Base-by-base conservation (phyloP, 2,888 invertebrate species). In the Eulithis prunata region DNA sequence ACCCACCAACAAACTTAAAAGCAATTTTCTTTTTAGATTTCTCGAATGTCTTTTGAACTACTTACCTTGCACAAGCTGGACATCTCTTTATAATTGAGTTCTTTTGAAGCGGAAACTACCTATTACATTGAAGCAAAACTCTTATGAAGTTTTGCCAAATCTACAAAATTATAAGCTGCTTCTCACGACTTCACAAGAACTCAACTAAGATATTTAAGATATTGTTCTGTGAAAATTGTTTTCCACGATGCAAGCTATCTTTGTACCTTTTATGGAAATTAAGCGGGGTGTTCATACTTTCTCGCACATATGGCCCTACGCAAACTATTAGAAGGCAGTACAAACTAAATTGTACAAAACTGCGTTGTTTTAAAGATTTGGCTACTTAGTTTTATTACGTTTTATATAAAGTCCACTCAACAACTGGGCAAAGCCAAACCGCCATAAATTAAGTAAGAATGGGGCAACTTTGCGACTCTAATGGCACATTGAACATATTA, bases 401-500 rank as follows among this genome's bases (percentile, higher is more conserved):
- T 60, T 63, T 28, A 60, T 67, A 65, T 56, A 64, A 71, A 68
- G 63, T 67, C 41, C 41, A 47, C 21, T 53, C 43, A 54, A 55
- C 68, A 66, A 57, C 71, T 67, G 68, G 71, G 76, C 72, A 77
- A 81, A 75, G 77, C 76, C 74, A 73, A 73, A 71, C 78, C 68
- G 69, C 84, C 83, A 88, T 91, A 90, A 90, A 89, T 91, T 86
- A 84, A 75, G 76, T 82, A 84, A 83, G 84, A 88, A 91, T 84
- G 83, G 87, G 82, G 83, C 75, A 90, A 91, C 83, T 91, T 21
- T 90, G 84, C 83, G 87, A 85, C 85, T 87, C 79, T 88, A 89
- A 89, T 87, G 84, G 82, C 84, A 85, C 86, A 89, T 88, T 83
- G 86, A 86, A 83, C 85, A 85, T 87, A 90, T 90, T 90, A 90